Conservation (phyloP, 2,797 vertebrate species). For the Morelia viridis region DNA sequence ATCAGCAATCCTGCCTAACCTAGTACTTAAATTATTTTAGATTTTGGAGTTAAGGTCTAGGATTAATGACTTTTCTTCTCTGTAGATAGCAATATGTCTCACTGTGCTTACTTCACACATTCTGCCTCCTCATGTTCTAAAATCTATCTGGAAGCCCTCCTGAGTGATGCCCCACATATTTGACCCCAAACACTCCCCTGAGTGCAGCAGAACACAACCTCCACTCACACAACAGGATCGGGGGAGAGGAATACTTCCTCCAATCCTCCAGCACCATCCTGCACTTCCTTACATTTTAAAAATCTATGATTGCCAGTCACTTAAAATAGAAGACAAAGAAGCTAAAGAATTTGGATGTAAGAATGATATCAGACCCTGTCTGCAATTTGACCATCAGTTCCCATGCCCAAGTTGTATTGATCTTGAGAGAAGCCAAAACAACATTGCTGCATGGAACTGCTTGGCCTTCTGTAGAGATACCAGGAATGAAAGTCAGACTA, state of each 20-base stretch:
- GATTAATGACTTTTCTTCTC: neutral
- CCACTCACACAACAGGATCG: neutral
- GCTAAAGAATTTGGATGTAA: neutral
- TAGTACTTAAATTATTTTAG: neutral
- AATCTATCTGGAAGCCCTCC: neutral
- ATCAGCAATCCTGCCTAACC: neutral
- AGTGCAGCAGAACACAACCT: neutral
- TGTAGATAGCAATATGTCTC: neutral
- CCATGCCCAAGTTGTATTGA: neutral
- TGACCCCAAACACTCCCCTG: neutral
- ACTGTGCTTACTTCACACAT: neutral
- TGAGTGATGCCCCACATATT: neutral
- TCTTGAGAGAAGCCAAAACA: neutral
- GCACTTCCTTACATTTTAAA: neutral
- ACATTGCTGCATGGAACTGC: neutral
- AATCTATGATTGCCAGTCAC: neutral
- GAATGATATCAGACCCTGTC: neutral
- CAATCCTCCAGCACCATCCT: neutral
- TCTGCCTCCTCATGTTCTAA: neutral
- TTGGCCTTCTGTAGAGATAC: neutral
- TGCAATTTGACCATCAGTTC: neutral
- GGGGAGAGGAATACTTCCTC: neutral
- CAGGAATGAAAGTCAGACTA: neutral
- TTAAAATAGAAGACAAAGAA: neutral
- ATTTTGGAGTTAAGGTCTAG: neutral